Evolutionary conservation across 1,140 invertebrate species (phyloP).

Genomic region (Drosophila nigromelanica): DNA sequence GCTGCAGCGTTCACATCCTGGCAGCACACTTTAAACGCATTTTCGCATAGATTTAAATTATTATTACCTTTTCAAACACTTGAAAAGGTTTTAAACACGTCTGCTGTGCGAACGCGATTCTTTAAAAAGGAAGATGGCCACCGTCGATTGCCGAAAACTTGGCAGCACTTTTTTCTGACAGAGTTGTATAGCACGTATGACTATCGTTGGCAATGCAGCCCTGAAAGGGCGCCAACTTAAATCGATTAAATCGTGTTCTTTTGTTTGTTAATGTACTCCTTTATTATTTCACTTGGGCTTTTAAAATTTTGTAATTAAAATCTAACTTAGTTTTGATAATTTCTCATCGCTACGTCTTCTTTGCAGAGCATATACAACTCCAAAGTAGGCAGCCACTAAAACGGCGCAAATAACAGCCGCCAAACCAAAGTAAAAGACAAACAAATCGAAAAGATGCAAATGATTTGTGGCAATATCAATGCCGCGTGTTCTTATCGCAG

Average conservation of each 20-base stretch:
- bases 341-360: constrained; percentile 47
- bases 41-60: constrained; percentile 31
- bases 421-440: constrained; percentile 57
- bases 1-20: neutral
- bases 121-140: constrained; percentile 80
- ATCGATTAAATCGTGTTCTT: neutral
- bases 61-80: constrained; percentile 83
- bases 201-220: constrained; percentile 17
- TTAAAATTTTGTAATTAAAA: constrained; percentile 3
- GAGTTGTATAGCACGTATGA: constrained; percentile 11
- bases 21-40: constrained; percentile 12
- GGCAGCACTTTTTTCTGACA: constrained; percentile 41
- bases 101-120: constrained; percentile 78
- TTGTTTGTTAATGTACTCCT: constrained; percentile 9
- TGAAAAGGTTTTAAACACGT: constrained; percentile 83
- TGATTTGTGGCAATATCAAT: constrained; percentile 64
- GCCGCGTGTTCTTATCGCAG: constrained; percentile 59
- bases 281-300: constrained; percentile 34
- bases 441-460: constrained; percentile 71
- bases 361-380: constrained; percentile 35
- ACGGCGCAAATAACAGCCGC: constrained; percentile 22
- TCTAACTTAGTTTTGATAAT: constrained; percentile 63
- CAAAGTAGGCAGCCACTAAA: constrained; percentile 44
- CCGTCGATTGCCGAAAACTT: constrained; percentile 39
- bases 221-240: constrained; percentile 20